phyloP scores from a whole-genome alignment of 37 sponge, comb jelly and placozoan genomes.

The Chondrilla cf. caribensis region DNA sequence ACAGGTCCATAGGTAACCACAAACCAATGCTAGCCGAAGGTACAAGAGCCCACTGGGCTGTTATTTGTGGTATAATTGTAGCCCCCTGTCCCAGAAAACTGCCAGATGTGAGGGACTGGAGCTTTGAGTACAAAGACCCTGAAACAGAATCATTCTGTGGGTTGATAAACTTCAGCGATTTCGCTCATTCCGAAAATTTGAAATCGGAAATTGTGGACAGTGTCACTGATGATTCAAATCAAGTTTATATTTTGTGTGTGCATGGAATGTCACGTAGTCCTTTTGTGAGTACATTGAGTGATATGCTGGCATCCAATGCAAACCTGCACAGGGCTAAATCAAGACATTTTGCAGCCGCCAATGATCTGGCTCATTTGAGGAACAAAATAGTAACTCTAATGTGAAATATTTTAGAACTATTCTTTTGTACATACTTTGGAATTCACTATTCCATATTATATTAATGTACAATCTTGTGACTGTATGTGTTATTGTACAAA shows the following conservation, averaged over 20 bases:
- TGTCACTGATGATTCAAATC: neutral
- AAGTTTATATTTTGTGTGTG: neutral
- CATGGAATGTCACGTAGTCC: constrained; percentile 20
- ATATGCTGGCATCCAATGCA: constrained; percentile 2
- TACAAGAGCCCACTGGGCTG: constrained; percentile 25
- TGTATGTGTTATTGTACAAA: no score
- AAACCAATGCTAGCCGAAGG: constrained; percentile 7
- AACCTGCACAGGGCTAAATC: constrained; percentile 11
- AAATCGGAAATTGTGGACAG: neutral
- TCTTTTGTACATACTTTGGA: no score
- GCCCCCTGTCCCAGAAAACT: neutral
- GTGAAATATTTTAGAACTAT: no score
- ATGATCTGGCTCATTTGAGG: constrained; percentile 12
- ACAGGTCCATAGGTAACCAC: constrained; percentile 7
- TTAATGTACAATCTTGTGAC: no score
- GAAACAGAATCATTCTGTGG: neutral
- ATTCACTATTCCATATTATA: no score
- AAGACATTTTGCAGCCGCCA: neutral
- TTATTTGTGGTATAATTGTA: constrained; percentile 1
- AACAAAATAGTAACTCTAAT: neutral
- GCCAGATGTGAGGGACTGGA: neutral
- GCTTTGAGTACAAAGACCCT: no score
- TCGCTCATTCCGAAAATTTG: neutral
- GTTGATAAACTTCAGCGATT: neutral
- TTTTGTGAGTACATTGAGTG: neutral